Evolutionary conservation across 2,888 invertebrate genomes (phyloP), one percentile per base, ranked within the genome.

Genomic region (Hirtodrosophila histrioides): DNA sequence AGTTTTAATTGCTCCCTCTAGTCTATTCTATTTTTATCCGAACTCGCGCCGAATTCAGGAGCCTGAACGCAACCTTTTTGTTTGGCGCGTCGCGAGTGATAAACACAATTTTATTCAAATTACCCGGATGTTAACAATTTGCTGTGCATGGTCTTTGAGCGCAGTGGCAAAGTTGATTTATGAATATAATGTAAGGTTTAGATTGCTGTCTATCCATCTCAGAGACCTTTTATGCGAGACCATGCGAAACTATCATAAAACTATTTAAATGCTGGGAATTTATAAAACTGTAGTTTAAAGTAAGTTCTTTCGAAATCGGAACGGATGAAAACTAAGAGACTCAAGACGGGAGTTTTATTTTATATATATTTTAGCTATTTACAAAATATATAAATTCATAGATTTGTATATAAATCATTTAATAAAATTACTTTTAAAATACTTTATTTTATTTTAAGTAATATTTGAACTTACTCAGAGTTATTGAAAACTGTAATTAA

Each of bases 101-200:
- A 70, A 65, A 71, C 78, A 61, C 54, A 76, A 85, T 71, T 85
- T 87, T 61, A 82, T 82, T 82, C 71, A 82, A 82, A 82, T 82
- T 85, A 81, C 88, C 88, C 82, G 82, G 82, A 82, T 87, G 88
- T 72, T 78, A 63, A 62, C 88, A 82, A 82, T 87, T 87, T 82
- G 69, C 85, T 75, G 69, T 65, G 73, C 69, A 75, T 72, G 83
- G 62, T 60, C 73, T 78, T 66, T 69, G 57, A 68, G 46, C 64
- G 50, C 60, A 53, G 54, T 54, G 41, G 57, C 54, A 43, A 55
- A 46, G 61, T 85, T 82, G 87, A 82, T 82, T 87, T 87, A 87
- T 82, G 87, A 68, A 69, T 68, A 54, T 84, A 85, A 85, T 77
- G 44, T 50, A 46, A 57, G 60, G 60, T 64, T 61, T 40, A 54